Conservation (phyloP, 2,113 vertebrate genomes). For the Oncorhynchus nerka region DNA sequence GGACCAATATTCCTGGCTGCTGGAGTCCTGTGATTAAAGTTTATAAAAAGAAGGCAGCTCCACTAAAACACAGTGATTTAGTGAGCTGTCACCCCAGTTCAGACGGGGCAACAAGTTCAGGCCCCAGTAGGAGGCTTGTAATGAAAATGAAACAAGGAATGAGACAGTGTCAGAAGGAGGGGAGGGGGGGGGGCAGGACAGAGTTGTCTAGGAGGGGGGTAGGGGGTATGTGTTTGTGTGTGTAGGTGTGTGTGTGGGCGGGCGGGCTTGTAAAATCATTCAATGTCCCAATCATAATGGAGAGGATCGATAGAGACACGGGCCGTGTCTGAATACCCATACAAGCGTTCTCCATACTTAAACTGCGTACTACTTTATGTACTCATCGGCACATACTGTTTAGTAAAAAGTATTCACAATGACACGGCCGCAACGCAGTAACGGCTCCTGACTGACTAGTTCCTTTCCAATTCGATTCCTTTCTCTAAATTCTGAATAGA, state of each 20-base stretch:
- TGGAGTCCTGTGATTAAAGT: conserved; percentile 79
- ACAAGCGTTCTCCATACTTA: too few relatives aligned
- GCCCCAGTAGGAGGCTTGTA: conserved; percentile 68
- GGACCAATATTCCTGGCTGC: conserved; percentile 69
- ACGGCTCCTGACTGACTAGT: too few relatives aligned
- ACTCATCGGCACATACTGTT: too few relatives aligned
- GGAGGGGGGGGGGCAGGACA: neutral
- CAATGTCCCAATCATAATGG: conserved; percentile 4
- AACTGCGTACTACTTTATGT: too few relatives aligned
- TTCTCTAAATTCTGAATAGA: too few relatives aligned
- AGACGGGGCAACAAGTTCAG: conserved; percentile 73
- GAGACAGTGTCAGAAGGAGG: conserved; percentile 33
- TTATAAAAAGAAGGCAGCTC: conserved; percentile 71
- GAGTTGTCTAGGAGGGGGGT: conserved; percentile 28
- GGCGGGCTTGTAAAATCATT: neutral
- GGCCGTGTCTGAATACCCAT: too few relatives aligned
- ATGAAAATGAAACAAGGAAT: conserved; percentile 72
- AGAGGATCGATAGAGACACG: conserved; percentile 3
- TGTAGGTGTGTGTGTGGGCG: neutral
- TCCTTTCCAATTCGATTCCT: too few relatives aligned
- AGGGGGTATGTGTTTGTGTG: conserved; percentile 14
- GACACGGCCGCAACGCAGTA: too few relatives aligned
- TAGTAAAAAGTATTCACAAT: too few relatives aligned
- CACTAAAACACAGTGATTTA: conserved; percentile 79
- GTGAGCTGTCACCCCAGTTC: conserved; percentile 72